These are phyloP conservation scores for Sinopyrophorus schimmeli DNA, from an alignment of 2,888 invertebrate species.

Conservation along the genomic window DNA sequence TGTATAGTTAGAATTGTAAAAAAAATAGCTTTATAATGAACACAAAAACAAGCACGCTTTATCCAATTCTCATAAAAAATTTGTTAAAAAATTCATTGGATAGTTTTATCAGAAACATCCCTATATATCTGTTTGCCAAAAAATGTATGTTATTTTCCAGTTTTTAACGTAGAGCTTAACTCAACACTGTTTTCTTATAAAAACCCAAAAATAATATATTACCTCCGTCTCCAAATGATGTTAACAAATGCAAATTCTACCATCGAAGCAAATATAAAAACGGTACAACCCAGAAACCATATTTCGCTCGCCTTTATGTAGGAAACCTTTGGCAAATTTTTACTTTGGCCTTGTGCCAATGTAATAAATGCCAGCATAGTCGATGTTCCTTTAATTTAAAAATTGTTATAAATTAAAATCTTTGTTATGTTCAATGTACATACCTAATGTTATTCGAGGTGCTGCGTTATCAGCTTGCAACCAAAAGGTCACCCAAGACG, in stretches of 20 bases:
- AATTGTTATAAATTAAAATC: conserved; percentile 10
- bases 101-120: too few species aligned
- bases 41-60: too few species aligned
- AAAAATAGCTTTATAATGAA: too few species aligned
- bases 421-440: conserved; percentile 20
- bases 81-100: too few species aligned
- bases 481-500: conserved; percentile 91
- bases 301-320: conserved; percentile 90
- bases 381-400: conserved; percentile 68
- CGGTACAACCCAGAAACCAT: conserved; percentile 84
- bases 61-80: too few species aligned
- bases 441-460: conserved; percentile 79
- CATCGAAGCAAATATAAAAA: conserved; percentile 82
- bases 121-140: too few species aligned
- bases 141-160: too few species aligned
- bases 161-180: too few species aligned
- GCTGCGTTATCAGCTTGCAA: conserved; percentile 83
- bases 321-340: conserved; percentile 84
- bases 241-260: conserved; percentile 89
- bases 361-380: conserved; percentile 89
- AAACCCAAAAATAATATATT: conserved; percentile 51
- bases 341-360: conserved; percentile 80
- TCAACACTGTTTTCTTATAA: too few species aligned
- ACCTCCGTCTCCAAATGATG: conserved; percentile 84
- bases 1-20: too few species aligned